Conservation (phyloP, 2,113 vertebrate genomes). For the Parotia lawesii region DNA sequence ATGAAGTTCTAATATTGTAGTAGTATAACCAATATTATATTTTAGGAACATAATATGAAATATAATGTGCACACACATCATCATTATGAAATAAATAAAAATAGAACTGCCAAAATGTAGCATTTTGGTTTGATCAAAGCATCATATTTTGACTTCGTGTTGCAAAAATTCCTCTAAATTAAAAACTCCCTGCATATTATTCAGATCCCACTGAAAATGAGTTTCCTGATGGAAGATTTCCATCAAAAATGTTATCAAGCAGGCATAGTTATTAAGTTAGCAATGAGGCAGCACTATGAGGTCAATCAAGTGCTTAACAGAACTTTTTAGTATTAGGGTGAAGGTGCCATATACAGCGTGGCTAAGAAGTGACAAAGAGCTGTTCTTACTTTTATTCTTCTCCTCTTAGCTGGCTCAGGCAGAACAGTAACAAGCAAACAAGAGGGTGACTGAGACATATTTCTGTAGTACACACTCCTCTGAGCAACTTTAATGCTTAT, state of each 20-base stretch:
- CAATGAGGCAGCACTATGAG: not conserved
- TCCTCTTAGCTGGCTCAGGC: not conserved
- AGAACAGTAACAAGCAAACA: not conserved
- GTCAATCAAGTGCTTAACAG: conserved; percentile 1
- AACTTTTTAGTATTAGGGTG: not conserved
- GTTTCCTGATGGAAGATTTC: not conserved
- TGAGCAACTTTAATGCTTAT: not conserved
- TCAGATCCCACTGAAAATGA: not conserved
- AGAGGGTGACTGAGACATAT: not conserved
- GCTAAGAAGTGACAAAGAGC: not conserved
- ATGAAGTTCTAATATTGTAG: not conserved
- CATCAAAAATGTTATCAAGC: not conserved
- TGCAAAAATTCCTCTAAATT: not conserved
- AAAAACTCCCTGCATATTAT: not conserved
- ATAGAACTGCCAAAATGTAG: conserved; percentile 25
- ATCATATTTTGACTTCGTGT: not conserved
- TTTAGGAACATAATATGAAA: conserved; percentile 15
- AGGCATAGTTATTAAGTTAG: not conserved
- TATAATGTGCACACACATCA: conserved; percentile 12
- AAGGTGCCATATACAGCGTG: not conserved
- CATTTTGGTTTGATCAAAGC: conserved; percentile 7
- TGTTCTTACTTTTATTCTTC: not conserved
- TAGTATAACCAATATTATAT: not conserved
- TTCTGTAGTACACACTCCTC: not conserved
- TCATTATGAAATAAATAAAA: conserved; percentile 31